These are phyloP conservation scores for Phengaris alcon DNA, from an alignment of 2,888 invertebrate species.

Conservation along the genomic window DNA sequence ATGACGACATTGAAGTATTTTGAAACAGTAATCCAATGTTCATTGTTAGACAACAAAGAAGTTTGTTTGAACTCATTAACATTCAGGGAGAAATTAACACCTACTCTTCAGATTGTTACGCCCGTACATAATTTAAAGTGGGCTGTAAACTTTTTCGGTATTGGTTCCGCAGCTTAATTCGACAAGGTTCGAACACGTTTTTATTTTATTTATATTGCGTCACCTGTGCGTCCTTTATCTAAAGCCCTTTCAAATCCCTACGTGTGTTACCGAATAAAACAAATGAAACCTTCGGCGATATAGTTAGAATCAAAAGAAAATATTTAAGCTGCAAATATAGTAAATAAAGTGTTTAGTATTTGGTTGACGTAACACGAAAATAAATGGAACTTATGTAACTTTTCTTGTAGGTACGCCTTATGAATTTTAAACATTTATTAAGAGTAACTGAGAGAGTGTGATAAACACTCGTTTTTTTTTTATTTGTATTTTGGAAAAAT, in stretches of 20 bases:
- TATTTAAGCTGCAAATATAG: constrained; percentile 11
- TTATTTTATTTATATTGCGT: constrained; percentile 5
- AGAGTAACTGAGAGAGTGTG: neutral
- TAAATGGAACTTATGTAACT: neutral
- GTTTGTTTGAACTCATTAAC: constrained; percentile 14
- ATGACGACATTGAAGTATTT: neutral
- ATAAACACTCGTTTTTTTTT: neutral
- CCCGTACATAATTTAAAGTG: constrained; percentile 4
- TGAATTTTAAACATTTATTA: constrained; percentile 20
- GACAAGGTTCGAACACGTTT: constrained; percentile 1
- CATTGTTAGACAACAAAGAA: constrained; percentile 1
- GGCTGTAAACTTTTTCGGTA: constrained; percentile 31
- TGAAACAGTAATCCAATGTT: constrained; percentile 10
- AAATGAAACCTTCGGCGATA: constrained; percentile 18
- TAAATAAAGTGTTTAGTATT: constrained; percentile 1
- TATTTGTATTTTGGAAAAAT: neutral
- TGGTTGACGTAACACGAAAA: constrained; percentile 19
- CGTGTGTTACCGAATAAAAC: constrained; percentile 25
- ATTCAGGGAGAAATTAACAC: constrained; percentile 14
- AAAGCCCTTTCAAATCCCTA: constrained; percentile 2
- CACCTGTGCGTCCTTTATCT: constrained; percentile 19
- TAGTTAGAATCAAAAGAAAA: constrained; percentile 23
- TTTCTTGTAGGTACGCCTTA: neutral
- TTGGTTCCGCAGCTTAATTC: constrained; percentile 39
- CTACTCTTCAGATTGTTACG: neutral